Evolutionary conservation across 2,113 vertebrate genomes (phyloP), one percentile per base, ranked within the genome.

Genomic region (Eira barbara): DNA sequence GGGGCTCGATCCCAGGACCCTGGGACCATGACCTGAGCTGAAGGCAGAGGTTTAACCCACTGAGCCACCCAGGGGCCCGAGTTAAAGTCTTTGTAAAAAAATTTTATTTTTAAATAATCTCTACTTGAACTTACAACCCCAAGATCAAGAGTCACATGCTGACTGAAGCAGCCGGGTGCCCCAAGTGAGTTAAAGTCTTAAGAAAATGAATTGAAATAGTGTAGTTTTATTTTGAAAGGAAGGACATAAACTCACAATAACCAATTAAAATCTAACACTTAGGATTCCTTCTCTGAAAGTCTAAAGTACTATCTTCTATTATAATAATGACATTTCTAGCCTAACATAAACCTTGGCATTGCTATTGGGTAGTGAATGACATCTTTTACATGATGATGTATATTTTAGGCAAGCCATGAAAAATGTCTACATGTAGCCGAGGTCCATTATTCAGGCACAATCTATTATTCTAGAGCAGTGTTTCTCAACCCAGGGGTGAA

Each of bases 141-240:
- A 23, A 27, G 39, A 45, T 74, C 39, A 39, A 73, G 73, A 74
- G 73, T 74, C 73, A 74, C 39, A 73, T 6, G 25, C 23, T 74
- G 36, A 45, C 73, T 74, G 73, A 74, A 23, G 12, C 39, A 45
- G 23, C 73, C 13, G 14, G 73, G 73, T 27, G 1, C 39, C 73
- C 73, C 27, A 95, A 89, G 80, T 88, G 27, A 87, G 27, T 65
- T 91, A 55, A 89, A 63, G 14, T 90, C 15, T 92, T 82, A 42
- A 92, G 25, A 95, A 90, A 90, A 78, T 86, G 89, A 81, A 71
- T 92, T 81, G 17, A 92, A 96, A 93, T 73, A 79, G 76, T 55
- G 8, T 83, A 87, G 90, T 94, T 57, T 14, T 91, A 79, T 93
- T 79, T 90, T 92, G 73, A 95, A 87, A 23, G 34, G 55, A 63